Evolutionary conservation across 1,140 invertebrate species (phyloP), one percentile per base, ranked within the genome.

Genomic region (Drosophila serrata): DNA sequence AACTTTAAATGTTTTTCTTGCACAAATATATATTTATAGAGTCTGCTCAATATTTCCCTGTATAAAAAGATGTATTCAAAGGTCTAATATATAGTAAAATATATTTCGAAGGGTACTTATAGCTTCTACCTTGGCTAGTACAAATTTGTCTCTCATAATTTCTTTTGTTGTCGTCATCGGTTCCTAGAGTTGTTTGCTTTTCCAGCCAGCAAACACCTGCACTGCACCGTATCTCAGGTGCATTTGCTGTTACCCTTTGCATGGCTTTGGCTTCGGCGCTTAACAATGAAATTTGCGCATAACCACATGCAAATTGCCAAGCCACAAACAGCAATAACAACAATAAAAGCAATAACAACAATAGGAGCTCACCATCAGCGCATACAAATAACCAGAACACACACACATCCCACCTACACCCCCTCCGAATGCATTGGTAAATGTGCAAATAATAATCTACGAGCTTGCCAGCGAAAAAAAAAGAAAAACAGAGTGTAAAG

Each of bases 261-360:
- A 88, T 51, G 58, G 81, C 85, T 70, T 75, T 90, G 59, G 72
- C 85, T 73, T 85, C 82, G 60, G 77, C 81, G 85, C 85, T 90
- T 90, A 90, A 90, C 85, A 90, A 90, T 90, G 81, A 90, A 90
- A 90, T 90, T 90, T 90, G 78, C 85, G 85, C 85, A 90, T 90
- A 90, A 90, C 85, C 85, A 90, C 85, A 90, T 90, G 85, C 86
- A 90, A 90, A 90, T 90, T 90, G 85, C 81, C 77, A 88, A 88
- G 73, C 85, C 85, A 75, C 84, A 87, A 87, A 62, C 51, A 33
- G 37, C 40, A 63, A 46, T 63, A 63, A 35, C 55, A 63, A 61
- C 15, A 48, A 60, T 55, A 24, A 63, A 42, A 58, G 45, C 76
- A 74, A 37, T 43, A 46, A 43, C 62, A 62, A 24, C 45, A 46